phyloP scores from a whole-genome alignment of 2,888 invertebrate species.

The Tinea trinotella region DNA sequence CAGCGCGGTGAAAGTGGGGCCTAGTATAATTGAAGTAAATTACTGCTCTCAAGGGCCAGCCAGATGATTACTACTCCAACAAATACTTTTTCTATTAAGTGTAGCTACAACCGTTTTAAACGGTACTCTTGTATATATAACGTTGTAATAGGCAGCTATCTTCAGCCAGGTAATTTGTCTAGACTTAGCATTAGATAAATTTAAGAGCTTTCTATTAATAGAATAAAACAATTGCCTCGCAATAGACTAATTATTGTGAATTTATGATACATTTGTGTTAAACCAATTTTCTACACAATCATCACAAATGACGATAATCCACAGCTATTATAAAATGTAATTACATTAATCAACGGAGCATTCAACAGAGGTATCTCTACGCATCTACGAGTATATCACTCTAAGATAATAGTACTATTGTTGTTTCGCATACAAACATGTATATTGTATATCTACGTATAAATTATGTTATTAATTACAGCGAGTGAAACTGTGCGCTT shows the following conservation, averaged over 20 bases:
- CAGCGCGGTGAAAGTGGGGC: slow-evolving; percentile 34
- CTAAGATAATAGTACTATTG: slow-evolving; percentile 6
- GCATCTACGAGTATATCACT: slow-evolving; percentile 2
- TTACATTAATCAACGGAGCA: slow-evolving; percentile 1
- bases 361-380: background rate
- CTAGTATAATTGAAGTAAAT: slow-evolving; percentile 39
- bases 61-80: slow-evolving; percentile 28
- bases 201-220: no score
- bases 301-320: background rate
- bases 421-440: slow-evolving; percentile 1
- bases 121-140: no score
- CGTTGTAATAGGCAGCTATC: background rate
- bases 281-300: background rate
- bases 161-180: background rate
- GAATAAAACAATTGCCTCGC: no score
- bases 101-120: background rate
- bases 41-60: slow-evolving; percentile 33
- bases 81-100: slow-evolving; percentile 33
- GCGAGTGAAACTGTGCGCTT: slow-evolving; percentile 7
- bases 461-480: background rate
- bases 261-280: background rate
- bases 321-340: background rate
- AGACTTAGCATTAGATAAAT: no score
- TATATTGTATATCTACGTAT: no score
- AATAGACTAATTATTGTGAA: background rate